Base-by-base conservation (phyloP, 2,888 invertebrate species). In the Agrochola macilenta region DNA sequence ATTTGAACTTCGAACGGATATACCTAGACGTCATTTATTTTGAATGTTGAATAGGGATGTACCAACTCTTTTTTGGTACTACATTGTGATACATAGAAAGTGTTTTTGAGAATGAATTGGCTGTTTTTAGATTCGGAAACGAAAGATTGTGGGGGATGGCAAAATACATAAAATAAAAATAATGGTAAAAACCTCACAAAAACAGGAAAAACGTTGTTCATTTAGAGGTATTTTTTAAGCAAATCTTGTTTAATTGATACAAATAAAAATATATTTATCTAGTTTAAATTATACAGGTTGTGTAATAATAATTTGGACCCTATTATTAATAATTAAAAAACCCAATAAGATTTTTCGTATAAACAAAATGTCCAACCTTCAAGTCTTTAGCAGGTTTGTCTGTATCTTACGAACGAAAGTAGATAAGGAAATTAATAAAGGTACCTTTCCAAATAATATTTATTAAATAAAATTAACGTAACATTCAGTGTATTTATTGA, bases 401-500 rank as follows among this genome's bases (percentile, higher is more conserved):
- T 20, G 49, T 49, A 7, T 49, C 5, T 49, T 49, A 49, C 49
- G 5, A 49, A 49, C 49, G 17, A 17, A 17, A 1, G 52, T 20
- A 52, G 23, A 11, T 63, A 63, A 63, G 20, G 7, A n/a, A 71
- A n/a, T 49, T n/a, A 14, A 23, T 57, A 20, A 2, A 20, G 1
- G 5, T 23, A 46, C 8, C 14, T 9, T 69, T 14, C 1, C 54
- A 20, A 49, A 30, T 49, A 23, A 9, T 46, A 20, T 66, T 30
- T 43, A 46, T 60, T 12, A 5, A 39, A 57, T 11, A 30, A 54
- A 39, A 60, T 52, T 35, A 64, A n/a, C 14, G 52, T 54, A 46
- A 71, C 30, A 49, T 39, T 65, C 65, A 26, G 26, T 39, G 26
- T 61, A 60, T 49, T 74, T 74, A 81, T 49, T 54, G 65, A 39